Conservation (phyloP, 2,113 vertebrate genomes). For the Pogonocichla stellata region DNA sequence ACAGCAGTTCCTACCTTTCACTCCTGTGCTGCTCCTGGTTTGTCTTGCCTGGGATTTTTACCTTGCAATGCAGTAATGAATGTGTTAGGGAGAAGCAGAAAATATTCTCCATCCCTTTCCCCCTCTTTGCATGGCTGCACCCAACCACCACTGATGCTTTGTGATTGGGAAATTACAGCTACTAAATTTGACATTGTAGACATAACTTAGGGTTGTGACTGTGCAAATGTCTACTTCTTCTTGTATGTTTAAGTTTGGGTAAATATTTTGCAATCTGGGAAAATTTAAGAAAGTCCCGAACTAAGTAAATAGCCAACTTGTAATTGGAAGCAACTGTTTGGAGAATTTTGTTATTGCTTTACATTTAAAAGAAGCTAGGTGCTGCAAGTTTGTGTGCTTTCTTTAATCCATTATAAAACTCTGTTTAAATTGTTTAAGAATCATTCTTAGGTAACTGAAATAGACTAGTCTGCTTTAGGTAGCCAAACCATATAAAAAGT, state of each 20-base stretch:
- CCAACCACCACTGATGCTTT: neutral
- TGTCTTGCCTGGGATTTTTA: neutral
- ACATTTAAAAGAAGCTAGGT: neutral
- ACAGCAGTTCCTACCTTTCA: neutral
- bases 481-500: neutral
- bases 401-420: neutral
- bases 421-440: neutral
- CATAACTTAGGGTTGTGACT: neutral
- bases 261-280: constrained; percentile 43
- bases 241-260: neutral
- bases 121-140: neutral
- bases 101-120: neutral
- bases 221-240: neutral
- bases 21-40: neutral
- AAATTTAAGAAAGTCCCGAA: neutral
- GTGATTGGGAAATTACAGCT: neutral
- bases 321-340: neutral
- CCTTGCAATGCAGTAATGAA: neutral
- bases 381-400: neutral
- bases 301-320: neutral
- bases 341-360: neutral
- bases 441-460: neutral
- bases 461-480: neutral
- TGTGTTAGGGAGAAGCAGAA: neutral
- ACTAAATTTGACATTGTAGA: neutral